Percentiles rank a stretch among this genome's conserved stretches.
Conservation (phyloP, 1,140 invertebrate genomes). For the Pseudachorutes palmiensis region DNA sequence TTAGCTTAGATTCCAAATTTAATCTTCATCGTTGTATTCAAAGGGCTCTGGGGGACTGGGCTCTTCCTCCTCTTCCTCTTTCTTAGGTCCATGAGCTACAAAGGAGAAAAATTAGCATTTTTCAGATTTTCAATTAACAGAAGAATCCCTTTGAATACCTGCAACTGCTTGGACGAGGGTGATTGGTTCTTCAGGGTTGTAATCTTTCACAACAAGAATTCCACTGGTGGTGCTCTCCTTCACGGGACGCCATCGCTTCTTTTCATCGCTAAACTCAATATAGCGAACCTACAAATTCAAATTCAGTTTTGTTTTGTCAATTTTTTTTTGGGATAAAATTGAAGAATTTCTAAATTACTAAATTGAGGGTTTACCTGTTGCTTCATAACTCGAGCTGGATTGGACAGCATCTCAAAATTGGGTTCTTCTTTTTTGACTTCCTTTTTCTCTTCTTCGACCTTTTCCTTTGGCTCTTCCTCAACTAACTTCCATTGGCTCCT, state of each 20-base stretch:
- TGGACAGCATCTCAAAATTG: conserved; percentile 80
- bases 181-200: conserved; percentile 65
- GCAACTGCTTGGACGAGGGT: conserved; percentile 90
- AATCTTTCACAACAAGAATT: conserved; percentile 86
- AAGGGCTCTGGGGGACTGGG: conserved; percentile 94
- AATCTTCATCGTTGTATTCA: conserved; percentile 71
- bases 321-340: neutral
- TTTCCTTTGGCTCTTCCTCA: conserved; percentile 50
- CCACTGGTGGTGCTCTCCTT: conserved; percentile 91
- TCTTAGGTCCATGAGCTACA: conserved; percentile 81
- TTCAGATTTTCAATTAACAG: conserved; percentile 21
- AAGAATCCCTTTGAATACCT: no score
- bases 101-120: conserved; percentile 24
- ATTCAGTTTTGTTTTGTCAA: conserved; percentile 24
- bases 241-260: conserved; percentile 64
- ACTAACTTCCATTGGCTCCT: conserved; percentile 48
- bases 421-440: conserved; percentile 66
- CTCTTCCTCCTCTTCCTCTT: conserved; percentile 82
- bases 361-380: conserved; percentile 60
- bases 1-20: no score
- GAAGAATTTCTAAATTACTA: neutral
- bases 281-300: conserved; percentile 62
- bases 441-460: conserved; percentile 54
- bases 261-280: conserved; percentile 66
- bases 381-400: conserved; percentile 87